Percentiles rank a stretch among this genome's conserved stretches.
Conservation (phyloP, 1,140 invertebrate genomes). For the Luehdorfia chinensis region DNA sequence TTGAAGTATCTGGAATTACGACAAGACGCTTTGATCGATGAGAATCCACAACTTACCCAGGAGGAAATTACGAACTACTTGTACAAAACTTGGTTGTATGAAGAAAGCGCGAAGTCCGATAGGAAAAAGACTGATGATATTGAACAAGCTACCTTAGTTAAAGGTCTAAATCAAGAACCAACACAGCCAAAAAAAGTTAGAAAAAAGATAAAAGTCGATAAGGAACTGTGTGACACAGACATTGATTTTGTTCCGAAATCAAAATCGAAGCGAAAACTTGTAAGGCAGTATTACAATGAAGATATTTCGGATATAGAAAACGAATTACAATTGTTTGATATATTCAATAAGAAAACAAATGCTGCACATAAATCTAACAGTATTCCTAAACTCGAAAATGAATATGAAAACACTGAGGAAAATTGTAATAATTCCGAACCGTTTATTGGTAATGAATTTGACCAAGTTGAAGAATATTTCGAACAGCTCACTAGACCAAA, state of each 20-base stretch:
- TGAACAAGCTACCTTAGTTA: slow-evolving; percentile 46
- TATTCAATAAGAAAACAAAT: slow-evolving; percentile 36
- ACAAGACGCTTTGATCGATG: slow-evolving; percentile 71
- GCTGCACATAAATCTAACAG: background rate
- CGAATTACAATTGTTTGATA: slow-evolving; percentile 48
- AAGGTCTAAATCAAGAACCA: slow-evolving; percentile 45
- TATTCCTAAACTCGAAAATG: background rate
- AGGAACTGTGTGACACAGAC: slow-evolving; percentile 28
- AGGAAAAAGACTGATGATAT: slow-evolving; percentile 49
- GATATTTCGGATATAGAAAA: slow-evolving; percentile 56
- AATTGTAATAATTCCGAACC: slow-evolving; percentile 20
- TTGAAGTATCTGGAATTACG: slow-evolving; percentile 75
- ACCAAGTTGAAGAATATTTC: slow-evolving; percentile 58
- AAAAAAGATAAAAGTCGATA: slow-evolving; percentile 43
- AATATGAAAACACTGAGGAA: slow-evolving; percentile 21
- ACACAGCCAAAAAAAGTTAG: slow-evolving; percentile 35
- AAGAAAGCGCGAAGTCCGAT: slow-evolving; percentile 61
- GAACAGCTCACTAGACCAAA: slow-evolving; percentile 51
- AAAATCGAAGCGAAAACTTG: slow-evolving; percentile 54
- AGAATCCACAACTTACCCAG: slow-evolving; percentile 73
- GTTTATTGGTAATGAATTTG: slow-evolving; percentile 29
- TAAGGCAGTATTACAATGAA: slow-evolving; percentile 56
- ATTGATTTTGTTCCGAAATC: slow-evolving; percentile 36
- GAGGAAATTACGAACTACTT: slow-evolving; percentile 74
- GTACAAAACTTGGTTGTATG: slow-evolving; percentile 75